phyloP scores from a whole-genome alignment of 2,888 invertebrate genomes.

The Drepana falcataria region DNA sequence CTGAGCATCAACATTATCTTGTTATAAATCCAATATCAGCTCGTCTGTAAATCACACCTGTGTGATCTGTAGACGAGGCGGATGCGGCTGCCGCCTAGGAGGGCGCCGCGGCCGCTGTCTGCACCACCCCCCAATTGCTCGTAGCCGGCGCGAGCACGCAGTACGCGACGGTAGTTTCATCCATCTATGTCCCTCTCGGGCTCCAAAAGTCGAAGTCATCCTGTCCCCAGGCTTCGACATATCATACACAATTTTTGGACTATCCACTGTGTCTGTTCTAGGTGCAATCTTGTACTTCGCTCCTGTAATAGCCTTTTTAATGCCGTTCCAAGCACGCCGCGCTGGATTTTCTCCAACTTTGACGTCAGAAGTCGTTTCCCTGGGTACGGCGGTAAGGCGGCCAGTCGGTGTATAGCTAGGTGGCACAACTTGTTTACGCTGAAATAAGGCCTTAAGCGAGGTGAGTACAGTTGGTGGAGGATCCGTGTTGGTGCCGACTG shows the following conservation, averaged over 20 bases:
- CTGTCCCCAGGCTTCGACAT: constrained; percentile 65
- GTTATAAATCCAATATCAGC: background rate
- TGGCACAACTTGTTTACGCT: constrained; percentile 36
- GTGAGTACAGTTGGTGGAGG: constrained; percentile 49
- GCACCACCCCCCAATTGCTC: constrained; percentile 52
- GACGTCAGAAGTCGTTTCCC: constrained; percentile 48
- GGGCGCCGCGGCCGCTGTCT: constrained; percentile 46
- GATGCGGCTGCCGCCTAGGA: constrained; percentile 48
- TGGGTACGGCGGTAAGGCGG: constrained; percentile 49
- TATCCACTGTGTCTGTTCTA: constrained; percentile 50
- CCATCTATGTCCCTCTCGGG: constrained; percentile 48
- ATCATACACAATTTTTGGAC: constrained; percentile 69
- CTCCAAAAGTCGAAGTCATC: constrained; percentile 67
- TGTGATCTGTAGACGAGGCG: constrained; percentile 66
- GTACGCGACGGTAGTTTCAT: constrained; percentile 51
- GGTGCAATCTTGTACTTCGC: constrained; percentile 64
- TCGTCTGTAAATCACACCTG: constrained; percentile 56
- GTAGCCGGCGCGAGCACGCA: constrained; percentile 44
- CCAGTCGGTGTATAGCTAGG: constrained; percentile 41
- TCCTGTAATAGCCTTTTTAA: constrained; percentile 58
- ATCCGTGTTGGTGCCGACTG: constrained; percentile 68
- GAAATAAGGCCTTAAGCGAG: constrained; percentile 43
- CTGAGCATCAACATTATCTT: constrained; percentile 5
- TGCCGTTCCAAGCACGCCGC: constrained; percentile 48
- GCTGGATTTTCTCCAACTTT: constrained; percentile 50